Percentiles rank a stretch among this genome's conserved stretches.
phyloP scores from a whole-genome alignment of 2,113 vertebrate species.

The Thunnus maccoyii region DNA sequence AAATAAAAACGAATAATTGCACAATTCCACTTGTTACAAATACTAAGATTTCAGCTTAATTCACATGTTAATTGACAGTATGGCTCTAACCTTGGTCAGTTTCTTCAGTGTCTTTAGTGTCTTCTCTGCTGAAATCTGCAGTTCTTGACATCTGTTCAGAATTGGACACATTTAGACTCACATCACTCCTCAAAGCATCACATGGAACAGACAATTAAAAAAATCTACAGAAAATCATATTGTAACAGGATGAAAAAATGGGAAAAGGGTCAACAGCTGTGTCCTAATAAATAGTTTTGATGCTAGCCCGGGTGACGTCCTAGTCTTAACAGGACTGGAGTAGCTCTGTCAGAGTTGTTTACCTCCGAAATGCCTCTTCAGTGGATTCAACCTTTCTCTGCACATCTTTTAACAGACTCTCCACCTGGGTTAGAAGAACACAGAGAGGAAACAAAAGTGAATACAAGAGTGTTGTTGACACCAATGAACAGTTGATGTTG shows the following conservation, averaged over 20 bases:
- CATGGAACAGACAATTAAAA: neutral
- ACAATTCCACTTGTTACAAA: neutral
- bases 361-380: conserved; percentile 71
- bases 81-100: conserved; percentile 78
- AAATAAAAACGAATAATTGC: neutral
- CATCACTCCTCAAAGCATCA: neutral
- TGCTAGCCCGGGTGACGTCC: neutral
- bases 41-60: neutral
- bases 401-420: conserved; percentile 66
- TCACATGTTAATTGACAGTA: neutral
- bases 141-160: conserved; percentile 75
- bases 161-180: neutral
- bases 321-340: neutral
- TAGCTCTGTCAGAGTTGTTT: neutral
- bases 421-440: conserved; percentile 56
- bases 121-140: conserved; percentile 73
- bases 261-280: no score
- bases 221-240: neutral
- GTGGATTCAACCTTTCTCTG: conserved; percentile 36
- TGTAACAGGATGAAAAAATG: neutral
- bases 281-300: neutral
- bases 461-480: neutral
- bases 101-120: conserved; percentile 69
- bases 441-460: neutral
- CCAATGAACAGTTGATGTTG: neutral